Conservation (phyloP, 2,113 vertebrate species). For the Ptilonorhynchus violaceus region DNA sequence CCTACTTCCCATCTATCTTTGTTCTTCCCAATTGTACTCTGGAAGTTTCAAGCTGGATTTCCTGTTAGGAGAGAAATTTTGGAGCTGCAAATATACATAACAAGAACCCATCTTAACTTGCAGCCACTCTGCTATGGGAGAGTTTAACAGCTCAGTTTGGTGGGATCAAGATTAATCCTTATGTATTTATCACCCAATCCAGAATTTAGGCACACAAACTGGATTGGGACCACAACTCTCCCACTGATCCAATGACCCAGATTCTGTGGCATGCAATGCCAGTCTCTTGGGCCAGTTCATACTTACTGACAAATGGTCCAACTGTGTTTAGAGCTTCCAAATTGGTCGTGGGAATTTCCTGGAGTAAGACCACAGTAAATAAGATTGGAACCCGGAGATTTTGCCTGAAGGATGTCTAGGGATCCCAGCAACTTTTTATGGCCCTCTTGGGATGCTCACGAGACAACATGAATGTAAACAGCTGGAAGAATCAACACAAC, state of each 20-base stretch:
- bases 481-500: not conserved
- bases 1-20: not conserved
- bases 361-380: not conserved
- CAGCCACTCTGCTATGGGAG: not conserved
- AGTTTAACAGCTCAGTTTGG: not conserved
- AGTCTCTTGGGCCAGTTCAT: not conserved
- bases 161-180: not conserved
- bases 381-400: not conserved
- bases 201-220: not conserved
- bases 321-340: not conserved
- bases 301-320: not conserved
- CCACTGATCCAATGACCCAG: not conserved
- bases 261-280: not conserved
- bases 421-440: not conserved
- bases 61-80: not conserved
- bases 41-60: not conserved
- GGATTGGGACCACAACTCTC: not conserved
- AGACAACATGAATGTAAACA: not conserved
- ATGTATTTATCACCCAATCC: not conserved
- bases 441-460: not conserved
- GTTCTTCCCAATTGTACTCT: not conserved
- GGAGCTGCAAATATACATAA: not conserved
- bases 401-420: not conserved
- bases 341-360: not conserved
- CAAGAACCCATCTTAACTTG: not conserved